These are phyloP conservation scores for Morinoia aosen DNA, from an alignment of 2,888 invertebrate species.

Conservation along the genomic window DNA sequence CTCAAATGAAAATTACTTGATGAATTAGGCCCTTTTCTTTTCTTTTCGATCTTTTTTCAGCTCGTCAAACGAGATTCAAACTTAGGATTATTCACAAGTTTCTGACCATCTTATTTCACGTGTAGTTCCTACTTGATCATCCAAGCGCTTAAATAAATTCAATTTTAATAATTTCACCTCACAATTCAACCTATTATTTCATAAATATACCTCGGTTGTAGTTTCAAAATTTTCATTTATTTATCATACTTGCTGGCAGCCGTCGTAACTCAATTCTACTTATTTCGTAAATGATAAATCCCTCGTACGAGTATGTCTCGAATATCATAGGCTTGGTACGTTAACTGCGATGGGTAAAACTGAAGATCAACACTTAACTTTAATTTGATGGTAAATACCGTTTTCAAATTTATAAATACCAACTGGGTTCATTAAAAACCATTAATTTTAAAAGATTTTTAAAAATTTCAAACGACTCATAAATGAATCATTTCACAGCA, in stretches of 20 bases:
- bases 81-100: not conserved
- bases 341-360: too few species aligned
- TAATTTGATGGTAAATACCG: too few species aligned
- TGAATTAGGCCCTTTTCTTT: too few species aligned
- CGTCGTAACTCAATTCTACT: not conserved
- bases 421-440: too few species aligned
- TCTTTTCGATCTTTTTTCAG: not conserved
- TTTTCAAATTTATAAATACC: too few species aligned
- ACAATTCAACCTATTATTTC: not conserved
- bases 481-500: too few species aligned
- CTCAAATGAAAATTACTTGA: too few species aligned
- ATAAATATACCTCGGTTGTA: not conserved
- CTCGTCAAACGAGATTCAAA: not conserved
- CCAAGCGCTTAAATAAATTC: not conserved
- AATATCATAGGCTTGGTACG: too few species aligned
- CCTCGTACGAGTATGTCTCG: not conserved
- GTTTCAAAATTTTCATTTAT: too few species aligned
- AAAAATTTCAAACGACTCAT: too few species aligned
- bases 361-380: too few species aligned
- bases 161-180: not conserved
- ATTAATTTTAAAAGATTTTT: too few species aligned
- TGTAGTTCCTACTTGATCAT: not conserved
- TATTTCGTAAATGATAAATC: not conserved
- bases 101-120: not conserved
- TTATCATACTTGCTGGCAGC: not conserved